A percentile compares a stretch with the other conserved stretches of the same genome.
These are phyloP conservation scores for Pristionchus maxplancki DNA, from an alignment of 2,888 invertebrate species.

Conservation along the genomic window DNA sequence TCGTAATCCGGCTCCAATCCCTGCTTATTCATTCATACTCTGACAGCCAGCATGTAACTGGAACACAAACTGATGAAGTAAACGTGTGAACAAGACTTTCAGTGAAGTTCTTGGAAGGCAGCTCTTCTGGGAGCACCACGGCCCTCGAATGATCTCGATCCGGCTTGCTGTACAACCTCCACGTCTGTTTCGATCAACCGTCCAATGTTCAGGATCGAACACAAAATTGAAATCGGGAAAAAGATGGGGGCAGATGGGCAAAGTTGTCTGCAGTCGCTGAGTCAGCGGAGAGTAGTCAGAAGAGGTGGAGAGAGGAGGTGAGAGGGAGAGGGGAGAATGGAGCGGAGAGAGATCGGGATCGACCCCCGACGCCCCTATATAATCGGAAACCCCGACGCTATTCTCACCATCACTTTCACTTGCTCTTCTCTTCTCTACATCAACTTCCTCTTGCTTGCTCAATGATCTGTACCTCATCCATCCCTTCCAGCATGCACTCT, in stretches of 20 bases:
- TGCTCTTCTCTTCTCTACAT: not conserved
- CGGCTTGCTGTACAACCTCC: not conserved
- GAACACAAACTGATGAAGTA: not conserved
- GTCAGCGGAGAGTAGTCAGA: not conserved
- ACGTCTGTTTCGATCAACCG: not conserved
- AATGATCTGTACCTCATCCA: not conserved
- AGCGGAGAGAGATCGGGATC: not conserved
- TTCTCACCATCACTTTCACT: not conserved
- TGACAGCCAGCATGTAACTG: not conserved
- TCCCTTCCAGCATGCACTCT: conserved; percentile 6
- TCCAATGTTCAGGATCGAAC: not conserved
- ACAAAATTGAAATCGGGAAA: not conserved
- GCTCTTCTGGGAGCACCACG: no score
- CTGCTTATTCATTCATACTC: not conserved
- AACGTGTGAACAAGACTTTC: no score
- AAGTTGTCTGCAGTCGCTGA: not conserved
- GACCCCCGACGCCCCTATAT: conserved; percentile 12
- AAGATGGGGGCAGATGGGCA: conserved; percentile 7
- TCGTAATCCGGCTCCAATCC: not conserved
- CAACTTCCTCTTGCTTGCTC: not conserved
- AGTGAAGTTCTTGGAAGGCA: not conserved
- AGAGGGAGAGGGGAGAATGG: conserved; percentile 19
- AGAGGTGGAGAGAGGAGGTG: not conserved
- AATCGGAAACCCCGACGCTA: not conserved
- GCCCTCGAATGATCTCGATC: not conserved